Evolutionary conservation across 2,888 invertebrate species (phyloP).

Genomic region (Crossocerus cetratus): DNA sequence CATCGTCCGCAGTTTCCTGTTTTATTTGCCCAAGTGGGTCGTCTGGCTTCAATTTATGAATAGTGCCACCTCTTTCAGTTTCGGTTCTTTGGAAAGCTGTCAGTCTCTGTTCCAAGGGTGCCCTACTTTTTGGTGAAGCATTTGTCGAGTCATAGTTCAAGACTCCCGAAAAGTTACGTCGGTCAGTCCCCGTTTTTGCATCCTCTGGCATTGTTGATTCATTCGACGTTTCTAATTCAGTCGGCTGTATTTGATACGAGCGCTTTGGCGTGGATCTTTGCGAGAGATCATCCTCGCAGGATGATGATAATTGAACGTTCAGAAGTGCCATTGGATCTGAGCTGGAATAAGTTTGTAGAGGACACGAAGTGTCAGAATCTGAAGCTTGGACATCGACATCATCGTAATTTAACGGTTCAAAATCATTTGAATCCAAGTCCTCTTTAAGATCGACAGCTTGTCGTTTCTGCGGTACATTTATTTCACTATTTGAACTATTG

Average conservation of each 20-base stretch:
- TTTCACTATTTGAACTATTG: not conserved
- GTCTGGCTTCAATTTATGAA: not conserved
- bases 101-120: not conserved
- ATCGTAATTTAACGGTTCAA: constrained; percentile 5
- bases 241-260: not conserved
- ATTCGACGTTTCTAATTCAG: not conserved
- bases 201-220: not conserved
- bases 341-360: constrained; percentile 64
- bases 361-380: constrained; percentile 62
- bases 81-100: not conserved
- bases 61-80: not conserved
- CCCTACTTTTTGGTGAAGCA: not conserved
- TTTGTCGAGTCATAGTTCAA: not conserved
- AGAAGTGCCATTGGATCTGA: constrained; percentile 54
- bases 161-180: not conserved
- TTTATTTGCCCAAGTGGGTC: constrained; percentile 11
- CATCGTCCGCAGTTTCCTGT: constrained; percentile 18
- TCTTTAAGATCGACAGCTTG: constrained; percentile 2
- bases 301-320: constrained; percentile 35
- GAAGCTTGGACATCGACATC: constrained; percentile 57
- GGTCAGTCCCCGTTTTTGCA: not conserved
- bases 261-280: not conserved
- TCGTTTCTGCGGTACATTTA: constrained; percentile 2
- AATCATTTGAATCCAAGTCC: constrained; percentile 28
- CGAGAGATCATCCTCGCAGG: not conserved